Evolutionary conservation across 2,888 invertebrate species (phyloP).

Genomic region (Hypselothyrea guttata): DNA sequence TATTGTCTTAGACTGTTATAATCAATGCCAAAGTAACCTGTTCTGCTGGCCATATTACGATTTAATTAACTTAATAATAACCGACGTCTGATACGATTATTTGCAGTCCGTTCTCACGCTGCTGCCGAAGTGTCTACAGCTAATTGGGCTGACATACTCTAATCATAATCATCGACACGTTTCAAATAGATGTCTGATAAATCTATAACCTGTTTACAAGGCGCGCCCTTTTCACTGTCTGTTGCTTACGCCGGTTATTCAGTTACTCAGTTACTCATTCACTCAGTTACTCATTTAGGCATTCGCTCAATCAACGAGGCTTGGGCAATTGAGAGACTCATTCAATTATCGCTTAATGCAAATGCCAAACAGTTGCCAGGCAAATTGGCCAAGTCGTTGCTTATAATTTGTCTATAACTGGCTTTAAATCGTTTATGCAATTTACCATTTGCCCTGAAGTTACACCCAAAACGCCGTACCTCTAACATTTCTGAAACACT

Average conservation of each 20-base stretch:
- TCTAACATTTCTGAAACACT: not conserved
- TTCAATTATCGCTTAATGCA: constrained; percentile 39
- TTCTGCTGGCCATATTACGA: constrained; percentile 20
- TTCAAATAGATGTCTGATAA: constrained; percentile 53
- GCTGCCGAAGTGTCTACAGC: constrained; percentile 39
- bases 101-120: constrained; percentile 45
- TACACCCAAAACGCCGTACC: constrained; percentile 8
- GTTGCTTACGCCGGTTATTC: not conserved
- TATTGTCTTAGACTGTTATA: constrained; percentile 26
- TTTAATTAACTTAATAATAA: constrained; percentile 48
- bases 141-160: constrained; percentile 45
- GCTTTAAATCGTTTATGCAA: constrained; percentile 25
- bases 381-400: constrained; percentile 30
- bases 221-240: constrained; percentile 52
- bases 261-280: constrained; percentile 2
- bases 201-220: constrained; percentile 47
- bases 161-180: constrained; percentile 62
- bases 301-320: constrained; percentile 17
- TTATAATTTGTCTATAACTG: constrained; percentile 37
- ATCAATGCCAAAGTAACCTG: constrained; percentile 42
- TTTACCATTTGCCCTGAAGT: not conserved
- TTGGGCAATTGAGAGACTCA: constrained; percentile 37
- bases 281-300: constrained; percentile 17
- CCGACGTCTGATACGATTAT: constrained; percentile 13
- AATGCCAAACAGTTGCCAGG: constrained; percentile 14